Conservation (phyloP, 2,113 vertebrate genomes). For the Oncorhynchus nerka region DNA sequence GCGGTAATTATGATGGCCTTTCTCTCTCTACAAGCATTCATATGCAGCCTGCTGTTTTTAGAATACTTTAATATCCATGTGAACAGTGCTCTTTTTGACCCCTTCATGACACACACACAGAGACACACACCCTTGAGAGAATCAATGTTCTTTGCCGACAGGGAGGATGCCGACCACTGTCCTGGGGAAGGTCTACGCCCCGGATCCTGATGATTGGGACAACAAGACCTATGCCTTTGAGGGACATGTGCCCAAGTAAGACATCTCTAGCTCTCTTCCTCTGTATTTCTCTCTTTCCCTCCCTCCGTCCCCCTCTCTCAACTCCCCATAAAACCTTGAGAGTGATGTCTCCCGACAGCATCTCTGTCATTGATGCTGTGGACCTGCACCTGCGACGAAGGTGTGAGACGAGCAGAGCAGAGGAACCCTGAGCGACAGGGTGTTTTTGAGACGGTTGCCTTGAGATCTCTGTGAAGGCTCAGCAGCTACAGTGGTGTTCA, state of each 20-base stretch:
- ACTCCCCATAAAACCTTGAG: not conserved
- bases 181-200: conserved; percentile 84
- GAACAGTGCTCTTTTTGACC: not conserved
- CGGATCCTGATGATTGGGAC: conserved; percentile 89
- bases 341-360: not conserved
- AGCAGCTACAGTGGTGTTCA: not conserved
- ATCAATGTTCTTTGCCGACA: conserved; percentile 56
- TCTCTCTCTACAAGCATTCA: not conserved
- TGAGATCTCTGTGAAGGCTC: conserved; percentile 4
- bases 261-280: not conserved
- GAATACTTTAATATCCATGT: not conserved
- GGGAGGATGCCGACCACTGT: conserved; percentile 80
- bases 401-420: not conserved
- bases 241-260: conserved; percentile 84
- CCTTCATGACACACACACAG: not conserved
- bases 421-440: not conserved
- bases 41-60: not conserved
- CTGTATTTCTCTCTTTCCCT: not conserved
- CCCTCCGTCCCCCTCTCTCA: not conserved
- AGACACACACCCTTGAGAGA: not conserved
- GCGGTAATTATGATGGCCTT: not conserved
- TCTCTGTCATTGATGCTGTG: conserved; percentile 4
- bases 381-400: not conserved
- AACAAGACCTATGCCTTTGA: conserved; percentile 88
- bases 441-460: conserved; percentile 8